Evolutionary conservation across 1,140 invertebrate genomes (phyloP), one percentile per base, ranked within the genome.

Genomic region (Lordiphosa clarofinis): DNA sequence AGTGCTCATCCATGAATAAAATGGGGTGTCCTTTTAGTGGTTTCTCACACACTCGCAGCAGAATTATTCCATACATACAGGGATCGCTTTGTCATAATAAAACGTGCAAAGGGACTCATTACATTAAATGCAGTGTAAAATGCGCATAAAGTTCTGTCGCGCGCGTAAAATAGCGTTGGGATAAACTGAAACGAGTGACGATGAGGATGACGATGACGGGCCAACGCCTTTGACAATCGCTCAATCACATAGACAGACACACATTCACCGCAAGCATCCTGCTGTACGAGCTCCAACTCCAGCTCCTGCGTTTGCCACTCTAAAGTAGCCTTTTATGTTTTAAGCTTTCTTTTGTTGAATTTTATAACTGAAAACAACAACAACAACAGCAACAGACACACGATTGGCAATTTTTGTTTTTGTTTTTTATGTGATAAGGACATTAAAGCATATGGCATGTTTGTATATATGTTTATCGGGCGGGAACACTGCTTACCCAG

Each of bases 71-170:
- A n/a, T 7, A 7, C 7, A 31, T 31, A 8, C 28, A 31, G 28
- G 28, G 28, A 31, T 31, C 28, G 28, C 28, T 31, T 8, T 31
- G 28, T 13, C 48, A 50, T 50, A 50, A 50, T 50, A 50, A 50
- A 64, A 64, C 43, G 50, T 35, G 47, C 56, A 64, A 58, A 31
- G 28, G 61, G 37, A 43, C 61, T 64, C 61, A 53, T 64, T 64
- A 64, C 56, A 64, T 53, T 64, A 64, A 64, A 64, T 64, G 56
- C 61, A 58, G 61, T 58, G 56, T 64, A 64, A 64, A 64, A 64
- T 58, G 55, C 55, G 56, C 61, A 64, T 64, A 64, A 64, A 58
- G 46, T 46, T 46, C 43, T 46, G 19, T 31, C 40, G 58, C 40
- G 39, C n/a, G 46, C 50, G 31, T 46, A 46, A 46, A 46, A 46